These are phyloP conservation scores for Drosophila demipolita DNA, from an alignment of 2,888 invertebrate genomes.

Conservation along the genomic window DNA sequence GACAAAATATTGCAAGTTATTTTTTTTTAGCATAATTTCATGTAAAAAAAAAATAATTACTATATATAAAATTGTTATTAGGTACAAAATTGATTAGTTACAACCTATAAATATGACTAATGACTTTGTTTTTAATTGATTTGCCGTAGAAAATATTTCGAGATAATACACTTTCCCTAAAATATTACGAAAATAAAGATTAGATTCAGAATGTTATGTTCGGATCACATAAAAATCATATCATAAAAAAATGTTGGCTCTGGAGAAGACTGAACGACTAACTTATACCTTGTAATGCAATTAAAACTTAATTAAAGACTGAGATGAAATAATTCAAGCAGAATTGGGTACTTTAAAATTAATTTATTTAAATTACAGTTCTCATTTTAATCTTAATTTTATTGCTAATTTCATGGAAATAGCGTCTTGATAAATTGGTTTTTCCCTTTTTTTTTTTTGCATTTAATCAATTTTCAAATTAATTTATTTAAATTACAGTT, in stretches of 20 bases:
- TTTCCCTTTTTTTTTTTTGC: too few relatives aligned
- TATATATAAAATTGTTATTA: background rate
- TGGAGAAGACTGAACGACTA: background rate
- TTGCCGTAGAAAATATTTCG: background rate
- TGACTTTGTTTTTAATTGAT: background rate
- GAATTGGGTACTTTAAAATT: too few relatives aligned
- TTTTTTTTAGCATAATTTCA: background rate
- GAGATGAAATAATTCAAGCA: background rate
- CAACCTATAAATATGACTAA: background rate
- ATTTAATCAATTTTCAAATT: background rate
- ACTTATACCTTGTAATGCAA: background rate
- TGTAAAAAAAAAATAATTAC: too few relatives aligned
- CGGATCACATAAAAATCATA: conserved; percentile 37
- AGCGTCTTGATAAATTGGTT: background rate
- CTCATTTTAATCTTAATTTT: too few relatives aligned
- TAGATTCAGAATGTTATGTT: conserved; percentile 18
- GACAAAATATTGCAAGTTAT: background rate
- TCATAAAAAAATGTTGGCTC: background rate
- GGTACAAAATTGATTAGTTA: background rate
- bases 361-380: too few relatives aligned
- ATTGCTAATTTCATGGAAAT: too few relatives aligned
- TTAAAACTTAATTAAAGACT: background rate
- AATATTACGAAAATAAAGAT: background rate
- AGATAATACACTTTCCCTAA: background rate
- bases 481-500: background rate